Conservation (phyloP, 2,888 invertebrate species). For the Stictocephala bisonia region DNA sequence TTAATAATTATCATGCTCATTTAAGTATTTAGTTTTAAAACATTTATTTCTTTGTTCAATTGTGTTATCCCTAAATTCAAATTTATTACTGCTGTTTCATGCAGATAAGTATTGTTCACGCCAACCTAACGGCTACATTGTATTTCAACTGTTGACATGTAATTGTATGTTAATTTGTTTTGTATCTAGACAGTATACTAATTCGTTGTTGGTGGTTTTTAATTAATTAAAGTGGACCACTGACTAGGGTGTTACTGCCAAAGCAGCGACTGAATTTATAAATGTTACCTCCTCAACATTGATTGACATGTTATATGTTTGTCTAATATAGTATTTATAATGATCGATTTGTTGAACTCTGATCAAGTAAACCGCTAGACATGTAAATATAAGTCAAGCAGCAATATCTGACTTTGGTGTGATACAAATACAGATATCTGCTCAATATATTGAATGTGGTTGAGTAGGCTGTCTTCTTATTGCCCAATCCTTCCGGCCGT, state of each 20-base stretch:
- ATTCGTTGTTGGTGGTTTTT: too few species aligned
- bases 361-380: conserved; percentile 29
- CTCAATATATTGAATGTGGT: conserved; percentile 40
- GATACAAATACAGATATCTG: conserved; percentile 28
- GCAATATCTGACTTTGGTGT: conserved; percentile 33
- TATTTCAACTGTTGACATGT: too few species aligned
- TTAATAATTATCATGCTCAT: too few species aligned
- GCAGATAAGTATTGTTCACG: too few species aligned
- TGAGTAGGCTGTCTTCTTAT: background rate
- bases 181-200: background rate
- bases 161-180: background rate
- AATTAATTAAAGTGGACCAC: conserved; percentile 24
- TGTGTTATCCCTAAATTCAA: too few species aligned
- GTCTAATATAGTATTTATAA: conserved; percentile 39
- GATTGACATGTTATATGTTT: conserved; percentile 36
- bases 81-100: too few species aligned
- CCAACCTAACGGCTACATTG: too few species aligned
- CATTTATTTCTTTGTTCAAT: too few species aligned
- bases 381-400: conserved; percentile 14
- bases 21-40: too few species aligned
- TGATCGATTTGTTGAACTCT: conserved; percentile 30
- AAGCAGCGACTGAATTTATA: conserved; percentile 35
- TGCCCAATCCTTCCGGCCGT: too few species aligned
- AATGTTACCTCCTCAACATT: conserved; percentile 34
- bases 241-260: conserved; percentile 34